These are phyloP conservation scores for Luehdorfia chinensis DNA, from an alignment of 1,140 invertebrate genomes.

Conservation along the genomic window DNA sequence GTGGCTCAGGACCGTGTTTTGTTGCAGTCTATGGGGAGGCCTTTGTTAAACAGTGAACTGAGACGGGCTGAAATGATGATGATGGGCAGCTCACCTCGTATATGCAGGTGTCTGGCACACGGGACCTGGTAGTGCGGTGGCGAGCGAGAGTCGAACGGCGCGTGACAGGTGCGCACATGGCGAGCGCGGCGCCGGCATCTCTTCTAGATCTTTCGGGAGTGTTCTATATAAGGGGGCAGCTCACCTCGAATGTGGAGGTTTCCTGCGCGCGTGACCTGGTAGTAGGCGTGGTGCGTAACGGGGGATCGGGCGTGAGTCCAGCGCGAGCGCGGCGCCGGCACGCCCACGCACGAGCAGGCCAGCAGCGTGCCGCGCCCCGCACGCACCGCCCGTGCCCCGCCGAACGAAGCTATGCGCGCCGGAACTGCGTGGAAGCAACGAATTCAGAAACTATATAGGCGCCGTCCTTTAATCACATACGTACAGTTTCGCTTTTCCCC, in stretches of 20 bases:
- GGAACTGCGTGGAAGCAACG: too few species aligned
- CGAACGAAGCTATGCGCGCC: slow-evolving; percentile 83
- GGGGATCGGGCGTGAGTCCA: slow-evolving; percentile 79
- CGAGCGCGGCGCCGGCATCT: slow-evolving; percentile 80
- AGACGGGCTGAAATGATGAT: too few species aligned
- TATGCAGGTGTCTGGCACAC: slow-evolving; percentile 79
- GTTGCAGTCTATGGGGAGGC: too few species aligned
- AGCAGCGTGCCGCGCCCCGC: slow-evolving; percentile 78
- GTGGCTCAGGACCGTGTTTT: too few species aligned
- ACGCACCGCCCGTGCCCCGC: slow-evolving; percentile 77
- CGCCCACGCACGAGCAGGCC: slow-evolving; percentile 80
- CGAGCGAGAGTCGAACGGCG: too few species aligned
- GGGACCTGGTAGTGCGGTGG: slow-evolving; percentile 81
- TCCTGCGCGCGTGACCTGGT: slow-evolving; percentile 79
- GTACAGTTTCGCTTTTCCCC: too few species aligned
- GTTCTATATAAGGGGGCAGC: too few species aligned
- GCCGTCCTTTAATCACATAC: too few species aligned
- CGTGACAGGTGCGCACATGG: slow-evolving; percentile 81
- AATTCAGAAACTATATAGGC: too few species aligned
- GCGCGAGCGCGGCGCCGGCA: slow-evolving; percentile 79
- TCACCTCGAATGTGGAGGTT: slow-evolving; percentile 80
- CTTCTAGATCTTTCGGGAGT: too few species aligned
- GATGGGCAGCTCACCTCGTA: slow-evolving; percentile 79
- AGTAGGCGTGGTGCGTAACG: slow-evolving; percentile 79
- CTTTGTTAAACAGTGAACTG: too few species aligned